Percentiles rank a stretch among this genome's conserved stretches.
These are phyloP conservation scores for Glaucidium brasilianum DNA, from an alignment of 2,113 vertebrate species.

Conservation along the genomic window DNA sequence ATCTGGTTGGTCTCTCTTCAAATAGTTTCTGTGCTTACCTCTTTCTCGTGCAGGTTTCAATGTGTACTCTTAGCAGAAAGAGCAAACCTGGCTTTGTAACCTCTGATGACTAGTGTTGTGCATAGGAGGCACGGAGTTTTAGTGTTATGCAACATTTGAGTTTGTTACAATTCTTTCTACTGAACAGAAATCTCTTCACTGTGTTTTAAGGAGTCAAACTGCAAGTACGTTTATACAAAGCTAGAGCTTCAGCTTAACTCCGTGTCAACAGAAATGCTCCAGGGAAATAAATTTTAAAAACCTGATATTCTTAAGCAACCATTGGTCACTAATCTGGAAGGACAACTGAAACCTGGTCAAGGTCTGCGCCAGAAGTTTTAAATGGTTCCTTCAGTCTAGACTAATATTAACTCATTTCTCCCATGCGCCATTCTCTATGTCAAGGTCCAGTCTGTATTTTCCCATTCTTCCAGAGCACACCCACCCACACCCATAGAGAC, in stretches of 20 bases:
- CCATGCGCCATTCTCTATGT: fast-evolving
- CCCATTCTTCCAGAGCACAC: not conserved
- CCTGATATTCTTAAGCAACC: not conserved
- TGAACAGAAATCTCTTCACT: not conserved
- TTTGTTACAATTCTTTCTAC: not conserved
- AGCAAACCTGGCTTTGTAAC: not conserved
- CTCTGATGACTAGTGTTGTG: not conserved
- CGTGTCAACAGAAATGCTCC: not conserved
- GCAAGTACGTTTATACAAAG: not conserved
- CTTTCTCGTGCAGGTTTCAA: not conserved
- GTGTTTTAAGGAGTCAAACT: not conserved
- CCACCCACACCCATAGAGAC: fast-evolving
- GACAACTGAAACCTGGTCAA: not conserved
- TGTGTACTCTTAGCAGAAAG: not conserved
- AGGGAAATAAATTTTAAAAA: not conserved
- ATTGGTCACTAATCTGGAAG: not conserved
- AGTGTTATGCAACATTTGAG: fast-evolving
- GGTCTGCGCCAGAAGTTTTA: not conserved
- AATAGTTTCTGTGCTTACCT: not conserved
- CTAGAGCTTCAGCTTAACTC: not conserved
- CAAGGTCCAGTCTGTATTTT: not conserved
- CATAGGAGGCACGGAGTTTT: not conserved
- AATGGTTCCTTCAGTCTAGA: not conserved
- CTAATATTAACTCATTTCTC: not conserved
- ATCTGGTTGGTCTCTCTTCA: not conserved